Percentiles rank a stretch among this genome's conserved stretches.
These are phyloP conservation scores for Palloptera scutellata DNA, from an alignment of 2,888 invertebrate species.

Conservation along the genomic window DNA sequence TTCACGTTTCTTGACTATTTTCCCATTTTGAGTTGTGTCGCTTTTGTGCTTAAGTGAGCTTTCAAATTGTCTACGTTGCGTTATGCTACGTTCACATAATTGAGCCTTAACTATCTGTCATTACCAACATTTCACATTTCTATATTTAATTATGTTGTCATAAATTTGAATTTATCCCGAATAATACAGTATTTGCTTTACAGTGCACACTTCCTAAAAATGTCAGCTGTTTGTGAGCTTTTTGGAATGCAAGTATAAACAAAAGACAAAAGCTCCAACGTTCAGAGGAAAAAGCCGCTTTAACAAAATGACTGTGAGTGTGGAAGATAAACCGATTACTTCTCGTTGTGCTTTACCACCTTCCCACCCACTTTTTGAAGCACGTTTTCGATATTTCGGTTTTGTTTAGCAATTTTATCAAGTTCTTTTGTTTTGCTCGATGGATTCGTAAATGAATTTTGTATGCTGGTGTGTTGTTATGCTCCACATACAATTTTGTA, in stretches of 20 bases:
- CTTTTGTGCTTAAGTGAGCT: too few species aligned
- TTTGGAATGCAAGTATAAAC: slow-evolving; percentile 7
- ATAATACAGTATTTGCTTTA: background rate
- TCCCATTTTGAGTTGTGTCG: too few species aligned
- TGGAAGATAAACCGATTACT: slow-evolving; percentile 13
- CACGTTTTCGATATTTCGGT: background rate
- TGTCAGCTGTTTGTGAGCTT: slow-evolving; percentile 17
- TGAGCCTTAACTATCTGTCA: too few species aligned
- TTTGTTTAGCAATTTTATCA: slow-evolving; percentile 11
- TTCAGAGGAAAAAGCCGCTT: background rate
- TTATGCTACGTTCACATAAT: too few species aligned
- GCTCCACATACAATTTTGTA: background rate
- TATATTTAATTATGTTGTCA: background rate
- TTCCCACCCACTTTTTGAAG: slow-evolving; percentile 12
- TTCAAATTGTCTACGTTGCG: too few species aligned
- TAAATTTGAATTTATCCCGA: background rate
- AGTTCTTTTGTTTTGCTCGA: slow-evolving; percentile 18
- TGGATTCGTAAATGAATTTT: slow-evolving; percentile 8
- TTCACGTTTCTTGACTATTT: too few species aligned
- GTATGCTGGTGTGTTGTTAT: background rate
- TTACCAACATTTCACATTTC: too few species aligned
- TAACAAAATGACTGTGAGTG: background rate
- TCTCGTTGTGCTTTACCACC: slow-evolving; percentile 1
- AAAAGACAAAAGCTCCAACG: background rate
- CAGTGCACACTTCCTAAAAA: background rate